Evolutionary conservation across 2,113 vertebrate genomes (phyloP).

Genomic region (Willisornis vidua): DNA sequence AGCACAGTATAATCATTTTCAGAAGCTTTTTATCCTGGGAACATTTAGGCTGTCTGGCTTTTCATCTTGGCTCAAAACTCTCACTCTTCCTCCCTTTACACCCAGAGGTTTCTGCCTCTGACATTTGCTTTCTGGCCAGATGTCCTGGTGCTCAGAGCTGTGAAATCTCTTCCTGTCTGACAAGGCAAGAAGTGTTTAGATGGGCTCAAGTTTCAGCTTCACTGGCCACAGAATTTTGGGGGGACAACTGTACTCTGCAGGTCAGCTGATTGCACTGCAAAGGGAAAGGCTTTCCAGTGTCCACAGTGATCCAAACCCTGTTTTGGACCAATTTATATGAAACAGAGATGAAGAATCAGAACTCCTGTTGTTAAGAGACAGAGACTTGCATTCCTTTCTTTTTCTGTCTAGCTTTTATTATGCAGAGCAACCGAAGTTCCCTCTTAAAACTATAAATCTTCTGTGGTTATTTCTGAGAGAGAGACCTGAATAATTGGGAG

Average conservation of each 20-base stretch:
- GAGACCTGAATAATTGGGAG: not conserved
- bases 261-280: not conserved
- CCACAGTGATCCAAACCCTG: not conserved
- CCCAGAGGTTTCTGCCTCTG: not conserved
- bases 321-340: not conserved
- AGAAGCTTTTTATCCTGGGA: not conserved
- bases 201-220: not conserved
- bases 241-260: not conserved
- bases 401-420: not conserved
- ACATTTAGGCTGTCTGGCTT: not conserved
- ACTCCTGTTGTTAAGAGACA: not conserved
- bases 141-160: not conserved
- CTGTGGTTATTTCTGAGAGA: not conserved
- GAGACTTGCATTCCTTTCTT: not conserved
- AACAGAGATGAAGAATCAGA: not conserved
- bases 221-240: not conserved
- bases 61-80: not conserved
- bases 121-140: not conserved
- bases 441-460: constrained; percentile 7
- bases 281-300: not conserved
- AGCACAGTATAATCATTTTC: not conserved
- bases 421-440: not conserved
- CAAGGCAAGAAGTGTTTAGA: not conserved
- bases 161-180: not conserved
- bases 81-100: not conserved